Percentiles rank a stretch among this genome's conserved stretches.
Evolutionary conservation across 1,140 invertebrate species (phyloP).

Genomic region (Ptiloglossa arizonensis): DNA sequence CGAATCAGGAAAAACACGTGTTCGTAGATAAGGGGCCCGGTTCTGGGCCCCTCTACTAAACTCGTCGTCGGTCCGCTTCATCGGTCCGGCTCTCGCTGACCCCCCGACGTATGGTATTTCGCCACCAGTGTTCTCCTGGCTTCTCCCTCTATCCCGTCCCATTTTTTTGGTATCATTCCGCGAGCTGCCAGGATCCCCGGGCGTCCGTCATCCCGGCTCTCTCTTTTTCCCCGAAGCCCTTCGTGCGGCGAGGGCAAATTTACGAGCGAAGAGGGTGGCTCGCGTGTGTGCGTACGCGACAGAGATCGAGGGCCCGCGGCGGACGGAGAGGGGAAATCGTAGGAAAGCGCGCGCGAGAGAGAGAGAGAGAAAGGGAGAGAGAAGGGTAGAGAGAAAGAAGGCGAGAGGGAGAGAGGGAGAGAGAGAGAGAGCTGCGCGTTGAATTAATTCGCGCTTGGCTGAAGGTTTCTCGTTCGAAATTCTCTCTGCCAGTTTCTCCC

Average conservation of each 20-base stretch:
- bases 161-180: constrained; percentile 49
- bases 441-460: constrained; percentile 77
- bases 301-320: no score
- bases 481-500: constrained; percentile 56
- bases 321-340: no score
- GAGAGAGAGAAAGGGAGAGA: constrained; percentile 21
- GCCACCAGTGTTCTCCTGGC: constrained; percentile 6
- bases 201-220: constrained; percentile 35
- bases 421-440: constrained; percentile 62
- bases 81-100: neutral
- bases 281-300: constrained; percentile 11
- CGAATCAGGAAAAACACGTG: constrained; percentile 28
- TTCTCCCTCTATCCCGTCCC: constrained; percentile 29
- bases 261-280: constrained; percentile 62
- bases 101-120: constrained; percentile 27
- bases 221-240: constrained; percentile 56
- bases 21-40: neutral
- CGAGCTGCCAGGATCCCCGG: constrained; percentile 39
- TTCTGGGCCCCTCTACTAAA: neutral
- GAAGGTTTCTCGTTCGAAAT: constrained; percentile 70
- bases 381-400: constrained; percentile 7
- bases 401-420: constrained; percentile 22
- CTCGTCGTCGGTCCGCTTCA: constrained; percentile 23
- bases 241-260: constrained; percentile 62
- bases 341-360: constrained; percentile 16